These are phyloP conservation scores for Acleris emargana DNA, from an alignment of 2,888 invertebrate species.

Conservation along the genomic window DNA sequence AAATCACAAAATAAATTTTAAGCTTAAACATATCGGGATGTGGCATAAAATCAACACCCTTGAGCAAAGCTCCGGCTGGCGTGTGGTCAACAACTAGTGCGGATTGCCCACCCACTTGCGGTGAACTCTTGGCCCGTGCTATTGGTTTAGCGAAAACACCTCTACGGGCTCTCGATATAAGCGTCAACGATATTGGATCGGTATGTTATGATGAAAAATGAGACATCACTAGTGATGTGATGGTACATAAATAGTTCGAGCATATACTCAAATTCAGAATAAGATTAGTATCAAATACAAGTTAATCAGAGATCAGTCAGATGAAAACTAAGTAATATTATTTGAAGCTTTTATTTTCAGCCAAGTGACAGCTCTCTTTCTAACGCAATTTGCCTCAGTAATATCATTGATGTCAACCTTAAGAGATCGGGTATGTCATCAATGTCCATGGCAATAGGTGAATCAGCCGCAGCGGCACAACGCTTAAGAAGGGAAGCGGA, in stretches of 20 bases:
- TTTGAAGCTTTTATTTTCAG: constrained; percentile 50
- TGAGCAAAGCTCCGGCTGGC: constrained; percentile 70
- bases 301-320: too few species aligned
- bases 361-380: constrained; percentile 68
- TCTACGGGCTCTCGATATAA: constrained; percentile 72
- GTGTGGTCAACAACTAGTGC: constrained; percentile 78
- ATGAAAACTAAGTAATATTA: background rate
- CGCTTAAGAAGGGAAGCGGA: constrained; percentile 74
- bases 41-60: constrained; percentile 69
- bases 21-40: constrained; percentile 79
- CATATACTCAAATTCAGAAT: background rate
- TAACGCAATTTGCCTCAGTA: constrained; percentile 76
- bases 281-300: background rate
- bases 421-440: constrained; percentile 78
- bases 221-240: background rate
- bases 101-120: constrained; percentile 76
- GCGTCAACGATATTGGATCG: constrained; percentile 77
- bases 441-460: constrained; percentile 70
- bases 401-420: constrained; percentile 72
- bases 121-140: constrained; percentile 75
- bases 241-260: too few species aligned
- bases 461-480: constrained; percentile 75
- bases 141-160: constrained; percentile 79
- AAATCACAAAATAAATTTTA: constrained; percentile 35
- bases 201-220: constrained; percentile 51